Evolutionary conservation across 2,888 invertebrate species (phyloP).

Genomic region (Gibbula magus): DNA sequence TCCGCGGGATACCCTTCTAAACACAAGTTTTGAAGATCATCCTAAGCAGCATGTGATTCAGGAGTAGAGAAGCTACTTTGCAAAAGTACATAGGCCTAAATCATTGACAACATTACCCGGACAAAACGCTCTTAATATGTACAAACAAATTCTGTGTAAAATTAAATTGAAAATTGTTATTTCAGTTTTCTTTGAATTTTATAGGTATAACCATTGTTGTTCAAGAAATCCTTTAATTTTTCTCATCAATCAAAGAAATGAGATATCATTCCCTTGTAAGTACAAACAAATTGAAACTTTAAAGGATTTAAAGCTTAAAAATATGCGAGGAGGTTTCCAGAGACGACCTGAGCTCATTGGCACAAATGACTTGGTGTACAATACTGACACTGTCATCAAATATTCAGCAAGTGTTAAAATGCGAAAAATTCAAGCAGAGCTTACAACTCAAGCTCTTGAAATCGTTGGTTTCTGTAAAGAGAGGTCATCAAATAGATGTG

Average conservation of each 20-base stretch:
- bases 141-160: too few species aligned
- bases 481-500: neutral
- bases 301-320: conserved; percentile 31
- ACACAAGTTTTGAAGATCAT: too few species aligned
- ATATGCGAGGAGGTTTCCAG: conserved; percentile 35
- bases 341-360: conserved; percentile 37
- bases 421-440: conserved; percentile 34
- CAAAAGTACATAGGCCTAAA: too few species aligned
- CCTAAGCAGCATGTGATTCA: too few species aligned
- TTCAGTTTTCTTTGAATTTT: neutral
- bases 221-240: conserved; percentile 28
- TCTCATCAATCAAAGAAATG: conserved; percentile 19
- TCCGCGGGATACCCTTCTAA: too few species aligned
- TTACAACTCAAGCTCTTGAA: conserved; percentile 26
- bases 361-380: neutral
- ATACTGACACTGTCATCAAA: neutral
- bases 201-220: neutral
- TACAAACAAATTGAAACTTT: conserved; percentile 11
- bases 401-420: neutral
- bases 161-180: too few species aligned
- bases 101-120: too few species aligned
- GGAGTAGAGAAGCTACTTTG: too few species aligned
- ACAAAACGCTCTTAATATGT: too few species aligned
- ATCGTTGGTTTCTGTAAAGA: neutral
- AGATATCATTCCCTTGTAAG: conserved; percentile 22